These are phyloP conservation scores for Melospiza georgiana DNA, from an alignment of 2,113 vertebrate species.

Conservation along the genomic window DNA sequence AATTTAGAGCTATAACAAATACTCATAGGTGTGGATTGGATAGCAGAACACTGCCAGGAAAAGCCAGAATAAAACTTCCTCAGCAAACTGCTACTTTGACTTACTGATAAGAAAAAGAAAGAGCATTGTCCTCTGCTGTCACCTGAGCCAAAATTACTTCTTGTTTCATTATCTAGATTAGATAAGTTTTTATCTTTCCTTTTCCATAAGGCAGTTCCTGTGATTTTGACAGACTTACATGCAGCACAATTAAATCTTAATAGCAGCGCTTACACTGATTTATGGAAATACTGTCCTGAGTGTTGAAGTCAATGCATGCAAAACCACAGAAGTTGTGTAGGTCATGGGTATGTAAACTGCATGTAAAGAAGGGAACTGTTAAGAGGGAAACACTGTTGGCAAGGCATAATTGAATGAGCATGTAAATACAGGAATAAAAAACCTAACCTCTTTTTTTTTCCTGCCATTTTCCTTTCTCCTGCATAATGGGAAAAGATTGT, in stretches of 20 bases:
- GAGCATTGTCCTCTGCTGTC: conserved; percentile 39
- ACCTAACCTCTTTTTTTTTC: neutral
- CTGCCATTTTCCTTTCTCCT: neutral
- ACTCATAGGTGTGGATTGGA: neutral
- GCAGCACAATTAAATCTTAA: conserved; percentile 20
- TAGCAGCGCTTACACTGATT: neutral
- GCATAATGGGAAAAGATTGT: neutral
- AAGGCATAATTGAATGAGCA: neutral
- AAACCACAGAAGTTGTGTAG: neutral
- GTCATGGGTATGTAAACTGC: neutral
- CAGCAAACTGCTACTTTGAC: neutral
- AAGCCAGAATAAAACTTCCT: neutral
- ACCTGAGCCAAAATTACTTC: conserved; percentile 25
- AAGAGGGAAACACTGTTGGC: neutral
- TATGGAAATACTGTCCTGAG: neutral
- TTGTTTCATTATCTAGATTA: conserved; percentile 25
- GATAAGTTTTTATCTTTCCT: conserved; percentile 54
- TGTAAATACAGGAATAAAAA: neutral
- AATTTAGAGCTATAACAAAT: conserved; percentile 17
- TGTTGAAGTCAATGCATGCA: neutral
- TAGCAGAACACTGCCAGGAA: neutral
- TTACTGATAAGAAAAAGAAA: conserved; percentile 43
- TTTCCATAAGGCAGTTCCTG: conserved; percentile 28
- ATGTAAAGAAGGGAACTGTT: neutral
- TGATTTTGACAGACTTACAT: conserved; percentile 28